A percentile compares a stretch with the other conserved stretches of the same genome.
phyloP scores from a whole-genome alignment of 2,888 invertebrate species.

The Sceliomorpha sp. region DNA sequence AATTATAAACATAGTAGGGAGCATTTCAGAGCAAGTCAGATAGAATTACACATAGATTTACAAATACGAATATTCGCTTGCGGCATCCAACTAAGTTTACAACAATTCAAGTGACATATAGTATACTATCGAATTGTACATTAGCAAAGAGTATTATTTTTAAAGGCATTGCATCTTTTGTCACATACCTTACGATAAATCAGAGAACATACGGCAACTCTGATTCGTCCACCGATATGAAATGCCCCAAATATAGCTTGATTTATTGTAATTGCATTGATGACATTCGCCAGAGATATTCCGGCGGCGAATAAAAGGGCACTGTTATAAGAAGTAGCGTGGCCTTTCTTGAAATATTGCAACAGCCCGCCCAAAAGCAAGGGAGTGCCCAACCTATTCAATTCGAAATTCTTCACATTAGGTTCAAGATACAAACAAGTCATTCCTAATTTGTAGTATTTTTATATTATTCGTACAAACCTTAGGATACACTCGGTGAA shows the following conservation, averaged over 20 bases:
- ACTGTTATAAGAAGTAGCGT: slow-evolving; percentile 59
- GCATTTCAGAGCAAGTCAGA: too few relatives aligned
- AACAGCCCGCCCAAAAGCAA: slow-evolving; percentile 85
- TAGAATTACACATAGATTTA: too few relatives aligned
- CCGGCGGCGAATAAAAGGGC: slow-evolving; percentile 74
- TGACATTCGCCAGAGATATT: slow-evolving; percentile 70
- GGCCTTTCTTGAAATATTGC: slow-evolving; percentile 82
- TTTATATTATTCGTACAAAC: slow-evolving; percentile 37
- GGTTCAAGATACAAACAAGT: not conserved
- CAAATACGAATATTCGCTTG: too few relatives aligned
- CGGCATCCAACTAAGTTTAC: too few relatives aligned
- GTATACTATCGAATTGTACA: not conserved
- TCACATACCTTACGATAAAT: slow-evolving; percentile 91
- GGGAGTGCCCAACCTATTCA: slow-evolving; percentile 86
- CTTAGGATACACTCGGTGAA: slow-evolving; percentile 76
- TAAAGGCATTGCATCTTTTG: too few relatives aligned
- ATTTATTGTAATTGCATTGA: slow-evolving; percentile 84
- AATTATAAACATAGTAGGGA: not conserved
- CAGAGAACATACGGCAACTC: slow-evolving; percentile 90
- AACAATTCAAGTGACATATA: too few relatives aligned
- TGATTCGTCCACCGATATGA: slow-evolving; percentile 90
- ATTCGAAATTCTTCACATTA: too few relatives aligned
- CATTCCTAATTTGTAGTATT: not conserved
- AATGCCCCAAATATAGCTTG: slow-evolving; percentile 86
- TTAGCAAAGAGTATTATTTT: too few relatives aligned